Evolutionary conservation across 1,140 invertebrate genomes (phyloP).

Genomic region (Bombyx mandarina): DNA sequence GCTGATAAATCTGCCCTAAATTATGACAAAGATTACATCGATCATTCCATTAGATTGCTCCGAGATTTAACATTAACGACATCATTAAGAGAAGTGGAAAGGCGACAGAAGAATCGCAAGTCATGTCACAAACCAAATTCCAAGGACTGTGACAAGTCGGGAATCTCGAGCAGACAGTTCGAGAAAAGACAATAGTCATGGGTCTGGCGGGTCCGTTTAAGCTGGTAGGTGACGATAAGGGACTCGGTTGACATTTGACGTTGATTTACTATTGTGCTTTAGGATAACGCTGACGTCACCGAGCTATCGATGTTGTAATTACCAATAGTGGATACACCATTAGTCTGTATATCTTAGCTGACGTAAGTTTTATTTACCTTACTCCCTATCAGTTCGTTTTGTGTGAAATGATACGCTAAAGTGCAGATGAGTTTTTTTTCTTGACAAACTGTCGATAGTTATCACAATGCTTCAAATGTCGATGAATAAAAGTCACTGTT

Average conservation of each 20-base stretch:
- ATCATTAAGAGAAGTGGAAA: slow-evolving; percentile 63
- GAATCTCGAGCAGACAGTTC: slow-evolving; percentile 8
- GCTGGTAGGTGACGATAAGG: slow-evolving; percentile 39
- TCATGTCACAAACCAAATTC: slow-evolving; percentile 34
- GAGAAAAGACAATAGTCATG: slow-evolving; percentile 30
- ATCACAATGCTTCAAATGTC: too few relatives aligned
- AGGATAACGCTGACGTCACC: slow-evolving; percentile 44
- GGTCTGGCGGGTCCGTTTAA: slow-evolving; percentile 26
- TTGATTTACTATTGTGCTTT: slow-evolving; percentile 61
- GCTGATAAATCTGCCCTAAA: slow-evolving; percentile 5
- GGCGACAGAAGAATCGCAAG: slow-evolving; percentile 53
- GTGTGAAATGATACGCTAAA: too few relatives aligned
- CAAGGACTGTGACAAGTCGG: slow-evolving; percentile 26
- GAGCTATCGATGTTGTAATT: slow-evolving; percentile 11
- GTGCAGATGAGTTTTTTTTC: too few relatives aligned
- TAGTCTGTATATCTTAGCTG: not conserved
- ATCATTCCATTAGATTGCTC: slow-evolving; percentile 40
- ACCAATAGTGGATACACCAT: not conserved
- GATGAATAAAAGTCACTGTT: too few relatives aligned
- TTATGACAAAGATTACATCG: slow-evolving; percentile 32
- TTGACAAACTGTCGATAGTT: too few relatives aligned
- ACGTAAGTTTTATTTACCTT: too few relatives aligned
- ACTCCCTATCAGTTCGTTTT: too few relatives aligned
- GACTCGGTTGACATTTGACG: slow-evolving; percentile 60
- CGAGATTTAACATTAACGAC: slow-evolving; percentile 62